Base-by-base conservation (phyloP, 2,113 vertebrate species). In the Actinemys pallida region DNA sequence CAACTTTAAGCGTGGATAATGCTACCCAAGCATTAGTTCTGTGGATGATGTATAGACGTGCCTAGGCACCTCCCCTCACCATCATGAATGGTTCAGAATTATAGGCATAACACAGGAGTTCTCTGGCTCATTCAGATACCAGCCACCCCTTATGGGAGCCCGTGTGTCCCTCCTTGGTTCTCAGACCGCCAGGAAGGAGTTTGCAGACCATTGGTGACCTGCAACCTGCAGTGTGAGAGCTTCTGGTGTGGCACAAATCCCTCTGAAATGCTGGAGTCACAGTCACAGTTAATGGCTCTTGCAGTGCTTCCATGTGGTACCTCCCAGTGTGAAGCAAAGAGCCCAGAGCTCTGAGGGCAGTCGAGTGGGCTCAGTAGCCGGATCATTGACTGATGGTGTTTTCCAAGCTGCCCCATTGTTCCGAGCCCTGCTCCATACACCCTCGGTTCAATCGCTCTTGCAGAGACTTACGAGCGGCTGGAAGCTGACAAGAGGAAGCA, bases 401-500 rank as follows among this genome's bases (percentile, higher is more conserved):
- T 39, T 72, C n/a, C 19, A n/a, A 39, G 65, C 65, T 39, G 35
- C 65, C n/a, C 65, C 19, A 20, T 72, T 39, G 8, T n/a, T 39
- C n/a, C 4, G 3, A 94, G 53, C 35, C 8, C 84, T 59, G 10
- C 3, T 8, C 84, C 10, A 79, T 31, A 2, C 88, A 47, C 35
- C 39, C 5, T 9, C 0, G 0, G 0, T 4, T 16, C 12, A 3
- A 13, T 7, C 0, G 6, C 31, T 29, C 5, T 1, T 6, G 1
- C 97, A 99, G 99, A 99, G 97, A 99, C 99, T 47, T 99, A 99
- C 4, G 99, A 99, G 95, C 98, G 99, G 2, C 97, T 99, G 11
- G 99, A 99, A 86, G 99, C 99, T 0, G 99, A 99, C 96, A 99
- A 99, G 97, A 99, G 99, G 98, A 99, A 99, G 97, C 99, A 99